phyloP scores from a whole-genome alignment of 2,113 vertebrate genomes.

The Holacanthus passer region DNA sequence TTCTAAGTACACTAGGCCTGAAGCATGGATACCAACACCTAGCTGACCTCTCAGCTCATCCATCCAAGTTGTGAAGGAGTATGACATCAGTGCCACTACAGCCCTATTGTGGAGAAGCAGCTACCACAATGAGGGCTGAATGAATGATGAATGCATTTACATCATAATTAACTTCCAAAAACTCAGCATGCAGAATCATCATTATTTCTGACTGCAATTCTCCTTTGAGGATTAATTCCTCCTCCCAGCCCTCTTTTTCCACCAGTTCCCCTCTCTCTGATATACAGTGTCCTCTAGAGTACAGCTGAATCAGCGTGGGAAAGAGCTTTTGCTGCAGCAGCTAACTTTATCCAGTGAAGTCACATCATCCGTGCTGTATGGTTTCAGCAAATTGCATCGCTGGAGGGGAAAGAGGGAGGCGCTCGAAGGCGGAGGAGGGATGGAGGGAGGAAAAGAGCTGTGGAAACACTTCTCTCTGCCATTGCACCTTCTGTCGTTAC shows the following conservation, averaged over 20 bases:
- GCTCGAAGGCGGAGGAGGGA: not conserved
- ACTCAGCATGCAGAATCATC: conserved; percentile 1
- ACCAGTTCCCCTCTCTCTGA: conserved; percentile 48
- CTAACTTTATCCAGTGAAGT: conserved; percentile 66
- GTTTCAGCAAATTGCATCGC: conserved; percentile 58
- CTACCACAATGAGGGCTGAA: not conserved
- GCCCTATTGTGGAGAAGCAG: not conserved
- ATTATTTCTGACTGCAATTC: conserved; percentile 49
- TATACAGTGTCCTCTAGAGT: conserved; percentile 66
- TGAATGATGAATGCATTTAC: conserved; percentile 20
- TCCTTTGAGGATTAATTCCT: conserved; percentile 42
- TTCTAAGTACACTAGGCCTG: not conserved
- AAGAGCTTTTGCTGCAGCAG: conserved; percentile 71
- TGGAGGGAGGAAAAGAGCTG: not conserved
- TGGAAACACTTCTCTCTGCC: conserved; percentile 4
- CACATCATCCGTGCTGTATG: conserved; percentile 57
- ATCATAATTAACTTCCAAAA: not conserved
- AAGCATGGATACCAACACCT: not conserved
- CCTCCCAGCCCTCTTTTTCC: conserved; percentile 12
- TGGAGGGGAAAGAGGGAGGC: conserved; percentile 20
- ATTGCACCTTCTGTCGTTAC: not conserved
- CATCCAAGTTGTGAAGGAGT: not conserved
- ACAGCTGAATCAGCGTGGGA: conserved; percentile 77
- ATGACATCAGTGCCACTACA: not conserved
- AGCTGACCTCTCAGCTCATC: not conserved